Evolutionary conservation across 1,140 invertebrate species (phyloP).

Genomic region (Zaprionus vittiger): DNA sequence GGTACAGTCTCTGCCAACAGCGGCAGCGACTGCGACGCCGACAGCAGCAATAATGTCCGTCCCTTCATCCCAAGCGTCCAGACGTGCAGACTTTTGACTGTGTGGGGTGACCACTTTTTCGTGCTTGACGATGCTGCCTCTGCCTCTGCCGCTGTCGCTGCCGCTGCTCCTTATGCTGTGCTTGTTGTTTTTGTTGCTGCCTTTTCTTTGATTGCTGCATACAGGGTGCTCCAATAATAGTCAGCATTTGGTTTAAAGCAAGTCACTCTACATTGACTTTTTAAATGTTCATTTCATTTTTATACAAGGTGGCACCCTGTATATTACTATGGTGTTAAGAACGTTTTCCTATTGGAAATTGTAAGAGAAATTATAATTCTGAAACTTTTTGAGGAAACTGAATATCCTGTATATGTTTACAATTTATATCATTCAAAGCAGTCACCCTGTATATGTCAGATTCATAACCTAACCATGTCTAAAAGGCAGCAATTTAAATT

Average conservation of each 20-base stretch:
- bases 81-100: conserved; percentile 80
- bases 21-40: conserved; percentile 40
- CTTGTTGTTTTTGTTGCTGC: conserved; percentile 47
- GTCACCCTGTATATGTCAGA: conserved; percentile 37
- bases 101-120: conserved; percentile 78
- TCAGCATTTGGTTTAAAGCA: neutral
- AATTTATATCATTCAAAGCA: neutral
- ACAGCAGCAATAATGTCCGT: conserved; percentile 65
- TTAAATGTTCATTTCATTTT: neutral
- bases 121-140: conserved; percentile 63
- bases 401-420: conserved; percentile 25
- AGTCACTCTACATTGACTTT: neutral
- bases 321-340: neutral
- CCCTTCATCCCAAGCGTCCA: conserved; percentile 61
- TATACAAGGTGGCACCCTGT: neutral
- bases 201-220: conserved; percentile 74
- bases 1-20: conserved; percentile 74
- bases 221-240: conserved; percentile 56
- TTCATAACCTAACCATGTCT: conserved; percentile 17
- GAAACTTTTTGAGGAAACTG: neutral
- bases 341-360: fast-evolving
- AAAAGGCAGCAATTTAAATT: conserved; percentile 29
- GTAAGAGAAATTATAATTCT: fast-evolving
- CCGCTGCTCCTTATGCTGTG: conserved; percentile 19
- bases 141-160: conserved; percentile 27